Percentiles rank a stretch among this genome's conserved stretches.
Conservation (phyloP, 2,797 vertebrate genomes). For the Peromyscus aztecus region DNA sequence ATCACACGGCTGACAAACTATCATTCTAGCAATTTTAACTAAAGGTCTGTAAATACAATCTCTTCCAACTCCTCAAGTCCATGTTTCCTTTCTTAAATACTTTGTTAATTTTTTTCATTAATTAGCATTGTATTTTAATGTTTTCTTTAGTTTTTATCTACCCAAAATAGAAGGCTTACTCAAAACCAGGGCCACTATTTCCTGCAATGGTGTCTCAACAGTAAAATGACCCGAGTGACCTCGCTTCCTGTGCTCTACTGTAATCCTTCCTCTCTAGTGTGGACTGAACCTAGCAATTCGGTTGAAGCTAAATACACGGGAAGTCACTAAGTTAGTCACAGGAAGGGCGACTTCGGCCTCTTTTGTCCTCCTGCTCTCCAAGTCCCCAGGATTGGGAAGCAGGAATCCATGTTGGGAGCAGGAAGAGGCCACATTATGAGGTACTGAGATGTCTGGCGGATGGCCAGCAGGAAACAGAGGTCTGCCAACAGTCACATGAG, state of each 20-base stretch:
- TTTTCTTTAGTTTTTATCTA: neutral
- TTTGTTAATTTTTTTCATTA: neutral
- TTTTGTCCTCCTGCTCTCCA: constrained; percentile 12
- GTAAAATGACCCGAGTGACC: neutral
- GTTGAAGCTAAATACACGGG: neutral
- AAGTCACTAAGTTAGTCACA: neutral
- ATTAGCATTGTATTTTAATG: constrained; percentile 45
- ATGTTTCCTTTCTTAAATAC: constrained; percentile 36
- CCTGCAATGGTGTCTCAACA: neutral
- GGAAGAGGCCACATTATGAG: constrained; percentile 1
- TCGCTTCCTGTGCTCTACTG: neutral
- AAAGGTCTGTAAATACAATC: neutral
- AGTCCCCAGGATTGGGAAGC: constrained; percentile 15
- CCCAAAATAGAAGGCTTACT: constrained; percentile 28
- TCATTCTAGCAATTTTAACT: constrained; percentile 33
- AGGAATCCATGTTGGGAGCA: neutral
- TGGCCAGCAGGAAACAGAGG: neutral
- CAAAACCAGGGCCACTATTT: neutral
- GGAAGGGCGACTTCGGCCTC: neutral
- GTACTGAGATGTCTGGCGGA: constrained; percentile 24
- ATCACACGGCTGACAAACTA: neutral
- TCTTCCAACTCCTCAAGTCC: constrained; percentile 13
- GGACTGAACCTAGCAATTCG: neutral
- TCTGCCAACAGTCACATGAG: constrained; percentile 55
- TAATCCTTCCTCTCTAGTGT: neutral